Base-by-base conservation (phyloP, 2,888 invertebrate genomes). In the Dysmachus trigonus region DNA sequence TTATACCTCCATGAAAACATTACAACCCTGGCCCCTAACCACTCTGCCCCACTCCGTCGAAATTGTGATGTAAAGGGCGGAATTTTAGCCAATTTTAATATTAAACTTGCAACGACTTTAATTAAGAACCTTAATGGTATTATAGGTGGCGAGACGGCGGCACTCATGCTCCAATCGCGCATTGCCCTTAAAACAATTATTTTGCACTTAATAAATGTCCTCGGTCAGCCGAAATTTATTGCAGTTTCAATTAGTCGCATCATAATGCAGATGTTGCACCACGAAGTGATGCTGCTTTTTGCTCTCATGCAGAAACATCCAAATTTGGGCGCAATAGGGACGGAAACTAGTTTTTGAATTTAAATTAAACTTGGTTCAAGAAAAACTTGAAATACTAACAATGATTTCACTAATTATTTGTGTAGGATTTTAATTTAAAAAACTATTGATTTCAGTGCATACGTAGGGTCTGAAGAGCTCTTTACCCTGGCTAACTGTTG, bases 1-100 rank as follows among this genome's bases (percentile, higher is more conserved):
- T 53, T 53, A 81, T 81, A 33, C 47, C 53, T 33, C 81, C 53
- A 18, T 53, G 62, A 33, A 77, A 81, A 62, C 81, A 81, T 81
- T 81, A 81, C 33, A 53, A 47, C 53, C 33, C 15, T 33, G 15
- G 81, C 33, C n/a, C n/a, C 51, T 30, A n/a, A 27, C 62, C 62
- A 62, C 62, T 47, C 62, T 7, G 27, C 62, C 10, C n/a, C 51
- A 31, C 33, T 4, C 81, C 38, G 27, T 18, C 13, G 22, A 33
- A 62, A 81, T 81, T 81, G 53, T 33, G 4, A 81, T 51, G 38
- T 77, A 18, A 18, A 41, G 35, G 41, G 77, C 18, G 31, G 18
- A 81, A 51, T 81, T 81, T 81, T 31, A 79, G 30, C 31, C 33
- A 53, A 53, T 81, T 81, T 53, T 33, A 53, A 62, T 62, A 53